Evolutionary conservation across 2,888 invertebrate species (phyloP), one percentile per base, ranked within the genome.

Genomic region (Octonoba sinensis): DNA sequence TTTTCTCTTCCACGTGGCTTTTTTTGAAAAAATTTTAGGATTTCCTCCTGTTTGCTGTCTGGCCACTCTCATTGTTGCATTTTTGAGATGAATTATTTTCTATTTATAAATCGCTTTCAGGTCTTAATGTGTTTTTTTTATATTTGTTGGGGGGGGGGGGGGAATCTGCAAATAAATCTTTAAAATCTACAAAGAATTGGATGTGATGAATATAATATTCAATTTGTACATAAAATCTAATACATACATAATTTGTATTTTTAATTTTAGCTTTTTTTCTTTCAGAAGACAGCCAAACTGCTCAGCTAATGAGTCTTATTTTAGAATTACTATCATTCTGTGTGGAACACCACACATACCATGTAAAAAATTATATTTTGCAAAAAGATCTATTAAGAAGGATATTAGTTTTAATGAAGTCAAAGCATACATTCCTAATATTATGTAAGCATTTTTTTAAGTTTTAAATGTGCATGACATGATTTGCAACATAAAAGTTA

Each of bases 291-390:
- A 97, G 97, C 89, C 94, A 96, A 90, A 97, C 96, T 74, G 98
- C 98, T 86, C 98, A 99, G 90, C 91, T 99, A 85, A 91, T 98
- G 85, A 96, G 97, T 75, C 91, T 99, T 86, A 96, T 99, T 84
- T 90, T 99, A 87, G 99, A 99, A 89, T 91, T 99, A 86, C 91
- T 99, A 85, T 95, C 97, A 56, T 99, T 99, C 90, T 99, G 99
- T 90, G 97, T 99, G 66, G 99, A 99, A 89, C 99, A 99, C 91
- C 99, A 99, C 91, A 95, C 96, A 81, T 97, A 96, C 91, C 96
- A 99, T 91, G 97, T 99, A 90, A 97, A 98, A 89, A 97, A 97
- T 89, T 98, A 96, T 90, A 95, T 98, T 89, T 92, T 99, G 87
- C 96, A 96, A 91, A 97, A 97, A 91, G 97, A 99, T 91, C 92